Conservation (phyloP, 2,797 vertebrate genomes). For the Calcarius lapponicus region DNA sequence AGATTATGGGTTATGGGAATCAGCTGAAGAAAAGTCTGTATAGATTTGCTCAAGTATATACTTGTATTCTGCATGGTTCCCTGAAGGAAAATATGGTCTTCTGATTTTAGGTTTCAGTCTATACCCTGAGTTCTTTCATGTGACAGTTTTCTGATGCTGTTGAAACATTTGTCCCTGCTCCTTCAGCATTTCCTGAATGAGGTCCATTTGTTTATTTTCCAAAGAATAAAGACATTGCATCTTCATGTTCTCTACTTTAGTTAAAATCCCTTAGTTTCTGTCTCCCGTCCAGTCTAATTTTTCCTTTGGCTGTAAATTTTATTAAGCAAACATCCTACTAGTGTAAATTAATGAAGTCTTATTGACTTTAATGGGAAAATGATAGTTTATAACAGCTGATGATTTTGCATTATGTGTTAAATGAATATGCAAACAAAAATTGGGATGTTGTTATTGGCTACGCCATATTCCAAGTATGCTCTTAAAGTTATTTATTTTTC, state of each 20-base stretch:
- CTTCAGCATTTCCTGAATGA: background rate
- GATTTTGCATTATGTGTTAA: background rate
- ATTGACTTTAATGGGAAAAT: constrained; percentile 8
- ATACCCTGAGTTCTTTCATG: background rate
- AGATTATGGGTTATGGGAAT: background rate
- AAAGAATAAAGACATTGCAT: background rate
- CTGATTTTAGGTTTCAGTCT: background rate
- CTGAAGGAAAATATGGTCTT: background rate
- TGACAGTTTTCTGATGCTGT: background rate
- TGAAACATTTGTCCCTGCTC: background rate
- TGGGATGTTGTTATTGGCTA: background rate
- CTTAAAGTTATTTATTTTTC: background rate
- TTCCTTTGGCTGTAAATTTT: constrained; percentile 17
- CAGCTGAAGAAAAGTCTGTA: background rate
- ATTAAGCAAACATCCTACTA: background rate
- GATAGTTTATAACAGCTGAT: background rate
- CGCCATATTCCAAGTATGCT: background rate
- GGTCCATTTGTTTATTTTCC: background rate
- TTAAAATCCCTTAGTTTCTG: background rate
- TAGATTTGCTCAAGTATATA: background rate
- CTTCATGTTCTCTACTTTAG: background rate
- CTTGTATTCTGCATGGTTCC: background rate
- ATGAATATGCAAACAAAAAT: constrained; percentile 15
- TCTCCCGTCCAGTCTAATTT: background rate
- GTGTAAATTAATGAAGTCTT: constrained; percentile 16